Percentiles rank a stretch among this genome's conserved stretches.
These are phyloP conservation scores for Pleuronectes platessa DNA, from an alignment of 2,113 vertebrate species.

Conservation along the genomic window DNA sequence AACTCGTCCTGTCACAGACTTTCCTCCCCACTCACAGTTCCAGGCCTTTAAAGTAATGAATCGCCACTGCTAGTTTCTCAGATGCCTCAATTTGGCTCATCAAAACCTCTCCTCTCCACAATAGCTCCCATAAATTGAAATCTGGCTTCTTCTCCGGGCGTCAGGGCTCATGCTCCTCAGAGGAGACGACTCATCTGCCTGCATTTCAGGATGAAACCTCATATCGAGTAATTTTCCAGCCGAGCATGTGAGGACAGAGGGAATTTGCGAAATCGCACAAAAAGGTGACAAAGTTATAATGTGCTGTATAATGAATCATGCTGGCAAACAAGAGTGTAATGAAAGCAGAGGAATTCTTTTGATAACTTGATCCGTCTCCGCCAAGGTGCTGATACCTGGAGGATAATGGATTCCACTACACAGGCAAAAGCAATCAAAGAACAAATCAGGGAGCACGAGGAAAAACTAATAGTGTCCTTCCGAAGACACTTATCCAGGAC, in stretches of 20 bases:
- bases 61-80: constrained; percentile 26
- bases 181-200: background rate
- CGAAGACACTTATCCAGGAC: constrained; percentile 6
- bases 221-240: constrained; percentile 9
- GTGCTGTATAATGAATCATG: constrained; percentile 23
- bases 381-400: constrained; percentile 9
- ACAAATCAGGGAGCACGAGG: constrained; percentile 24
- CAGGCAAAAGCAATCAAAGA: constrained; percentile 47
- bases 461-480: constrained; percentile 31
- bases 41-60: constrained; percentile 41
- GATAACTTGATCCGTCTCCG: constrained; percentile 35
- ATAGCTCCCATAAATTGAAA: constrained; percentile 36
- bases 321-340: constrained; percentile 31
- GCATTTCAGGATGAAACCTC: constrained; percentile 23
- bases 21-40: constrained; percentile 2
- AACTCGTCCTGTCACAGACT: background rate
- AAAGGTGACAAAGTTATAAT: constrained; percentile 26
- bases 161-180: background rate
- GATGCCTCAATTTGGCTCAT: constrained; percentile 24
- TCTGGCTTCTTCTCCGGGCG: background rate
- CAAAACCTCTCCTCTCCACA: constrained; percentile 13
- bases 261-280: too few species aligned
- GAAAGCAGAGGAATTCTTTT: constrained; percentile 20
- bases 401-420: constrained; percentile 47
- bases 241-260: background rate